phyloP scores from a whole-genome alignment of 1,140 invertebrate genomes.

The Heliconius hermathena region DNA sequence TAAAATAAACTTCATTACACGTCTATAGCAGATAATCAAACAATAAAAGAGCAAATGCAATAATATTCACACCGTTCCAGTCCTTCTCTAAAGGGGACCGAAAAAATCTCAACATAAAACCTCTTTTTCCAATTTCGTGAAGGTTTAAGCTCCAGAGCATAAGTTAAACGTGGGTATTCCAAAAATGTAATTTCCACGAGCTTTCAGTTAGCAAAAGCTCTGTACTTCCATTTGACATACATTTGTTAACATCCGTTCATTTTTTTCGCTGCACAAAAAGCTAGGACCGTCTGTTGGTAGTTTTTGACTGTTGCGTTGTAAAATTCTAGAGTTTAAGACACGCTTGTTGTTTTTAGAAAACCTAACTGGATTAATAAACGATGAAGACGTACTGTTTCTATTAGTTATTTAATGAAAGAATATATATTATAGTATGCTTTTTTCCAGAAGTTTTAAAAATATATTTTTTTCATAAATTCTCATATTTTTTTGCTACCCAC shows the following conservation, averaged over 20 bases:
- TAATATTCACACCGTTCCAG: background rate
- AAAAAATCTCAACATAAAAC: conserved; percentile 1
- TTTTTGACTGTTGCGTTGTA: conserved; percentile 1
- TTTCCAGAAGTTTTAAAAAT: too few species aligned
- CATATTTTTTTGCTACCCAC: too few species aligned
- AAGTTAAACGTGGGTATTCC: conserved; percentile 5
- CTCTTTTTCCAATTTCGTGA: conserved; percentile 1
- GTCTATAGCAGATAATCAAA: background rate
- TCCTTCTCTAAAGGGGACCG: background rate
- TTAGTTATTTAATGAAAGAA: too few species aligned
- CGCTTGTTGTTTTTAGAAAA: background rate
- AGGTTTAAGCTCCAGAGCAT: conserved; percentile 5
- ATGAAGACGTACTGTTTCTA: background rate
- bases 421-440: too few species aligned
- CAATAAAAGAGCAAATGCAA: background rate
- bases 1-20: too few species aligned
- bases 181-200: conserved; percentile 4
- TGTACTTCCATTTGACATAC: conserved; percentile 22
- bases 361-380: background rate
- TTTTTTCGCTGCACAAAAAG: conserved; percentile 16
- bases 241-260: conserved; percentile 21
- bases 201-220: conserved; percentile 18
- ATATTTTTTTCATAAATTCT: too few species aligned
- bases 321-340: background rate
- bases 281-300: background rate